These are phyloP conservation scores for Leptinotarsa texana DNA, from an alignment of 1,140 invertebrate genomes.

Conservation along the genomic window DNA sequence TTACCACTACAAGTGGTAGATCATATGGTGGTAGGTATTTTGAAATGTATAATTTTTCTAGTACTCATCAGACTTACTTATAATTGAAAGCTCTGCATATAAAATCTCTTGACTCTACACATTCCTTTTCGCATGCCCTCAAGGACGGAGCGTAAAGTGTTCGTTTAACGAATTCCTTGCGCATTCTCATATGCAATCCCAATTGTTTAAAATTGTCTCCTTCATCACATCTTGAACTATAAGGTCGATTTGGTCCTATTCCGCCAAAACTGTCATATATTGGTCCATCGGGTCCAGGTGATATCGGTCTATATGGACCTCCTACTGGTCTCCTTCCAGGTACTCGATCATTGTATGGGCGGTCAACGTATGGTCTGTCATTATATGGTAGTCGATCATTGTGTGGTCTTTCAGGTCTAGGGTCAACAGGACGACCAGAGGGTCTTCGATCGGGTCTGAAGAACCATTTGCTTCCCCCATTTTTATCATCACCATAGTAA, in stretches of 20 bases:
- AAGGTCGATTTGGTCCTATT: slow-evolving; percentile 50
- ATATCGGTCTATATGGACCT: slow-evolving; percentile 44
- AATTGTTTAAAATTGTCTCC: slow-evolving; percentile 80
- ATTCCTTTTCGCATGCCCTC: slow-evolving; percentile 79
- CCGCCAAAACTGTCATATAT: slow-evolving; percentile 48
- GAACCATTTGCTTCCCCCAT: slow-evolving; percentile 49
- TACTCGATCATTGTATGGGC: slow-evolving; percentile 45
- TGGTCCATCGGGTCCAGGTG: slow-evolving; percentile 53
- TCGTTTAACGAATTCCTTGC: slow-evolving; percentile 76
- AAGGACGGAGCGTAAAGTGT: slow-evolving; percentile 73
- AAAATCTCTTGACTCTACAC: slow-evolving; percentile 80
- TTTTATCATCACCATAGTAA: slow-evolving; percentile 49
- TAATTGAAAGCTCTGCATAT: slow-evolving; percentile 88
- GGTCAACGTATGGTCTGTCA: slow-evolving; percentile 17
- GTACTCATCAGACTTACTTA: slow-evolving; percentile 57
- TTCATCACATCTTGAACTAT: slow-evolving; percentile 66
- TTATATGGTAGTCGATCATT: slow-evolving; percentile 51
- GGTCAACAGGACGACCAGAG: slow-evolving; percentile 38
- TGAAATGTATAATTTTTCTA: neutral
- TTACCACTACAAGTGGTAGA: too few species aligned
- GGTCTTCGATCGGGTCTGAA: slow-evolving; percentile 48
- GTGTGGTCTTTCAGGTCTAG: slow-evolving; percentile 29
- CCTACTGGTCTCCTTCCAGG: slow-evolving; percentile 23
- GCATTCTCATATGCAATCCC: slow-evolving; percentile 72
- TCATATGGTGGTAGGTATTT: neutral